phyloP scores from a whole-genome alignment of 2,113 vertebrate species.

The Hepsetus odoe region DNA sequence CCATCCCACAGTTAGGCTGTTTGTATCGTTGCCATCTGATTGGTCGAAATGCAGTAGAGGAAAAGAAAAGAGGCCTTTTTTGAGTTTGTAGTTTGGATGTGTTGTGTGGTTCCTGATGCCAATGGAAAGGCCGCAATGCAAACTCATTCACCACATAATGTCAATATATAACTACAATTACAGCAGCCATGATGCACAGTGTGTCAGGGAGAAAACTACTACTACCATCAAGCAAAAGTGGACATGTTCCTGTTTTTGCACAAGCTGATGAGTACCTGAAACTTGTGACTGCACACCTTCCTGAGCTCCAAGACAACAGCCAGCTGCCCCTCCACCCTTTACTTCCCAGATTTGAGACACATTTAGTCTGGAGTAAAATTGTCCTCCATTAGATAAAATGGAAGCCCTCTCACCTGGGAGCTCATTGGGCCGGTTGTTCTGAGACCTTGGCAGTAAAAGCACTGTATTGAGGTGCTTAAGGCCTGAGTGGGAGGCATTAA shows the following conservation, averaged over 20 bases:
- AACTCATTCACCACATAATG: no score
- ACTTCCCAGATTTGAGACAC: background rate
- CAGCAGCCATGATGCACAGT: no score
- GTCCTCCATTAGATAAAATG: slow-evolving; percentile 26
- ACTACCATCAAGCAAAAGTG: background rate
- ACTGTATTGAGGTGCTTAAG: background rate
- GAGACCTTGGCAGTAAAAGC: background rate
- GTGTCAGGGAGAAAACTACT: no score
- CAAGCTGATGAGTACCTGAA: background rate
- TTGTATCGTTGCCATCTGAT: no score
- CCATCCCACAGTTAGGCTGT: no score
- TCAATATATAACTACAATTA: no score
- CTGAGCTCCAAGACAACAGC: background rate
- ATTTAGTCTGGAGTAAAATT: slow-evolving; percentile 5
- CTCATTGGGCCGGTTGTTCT: background rate
- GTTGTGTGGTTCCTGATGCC: no score
- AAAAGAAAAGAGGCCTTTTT: no score
- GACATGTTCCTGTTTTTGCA: background rate
- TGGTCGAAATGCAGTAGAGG: no score
- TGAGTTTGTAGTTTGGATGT: no score
- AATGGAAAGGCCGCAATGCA: no score
- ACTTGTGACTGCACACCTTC: background rate
- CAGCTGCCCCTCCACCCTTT: background rate
- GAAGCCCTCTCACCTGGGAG: background rate
- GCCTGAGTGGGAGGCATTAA: background rate